A percentile compares a stretch with the other conserved stretches of the same genome.
Conservation (phyloP, 1,140 invertebrate species). For the Euglossa dilemma region DNA sequence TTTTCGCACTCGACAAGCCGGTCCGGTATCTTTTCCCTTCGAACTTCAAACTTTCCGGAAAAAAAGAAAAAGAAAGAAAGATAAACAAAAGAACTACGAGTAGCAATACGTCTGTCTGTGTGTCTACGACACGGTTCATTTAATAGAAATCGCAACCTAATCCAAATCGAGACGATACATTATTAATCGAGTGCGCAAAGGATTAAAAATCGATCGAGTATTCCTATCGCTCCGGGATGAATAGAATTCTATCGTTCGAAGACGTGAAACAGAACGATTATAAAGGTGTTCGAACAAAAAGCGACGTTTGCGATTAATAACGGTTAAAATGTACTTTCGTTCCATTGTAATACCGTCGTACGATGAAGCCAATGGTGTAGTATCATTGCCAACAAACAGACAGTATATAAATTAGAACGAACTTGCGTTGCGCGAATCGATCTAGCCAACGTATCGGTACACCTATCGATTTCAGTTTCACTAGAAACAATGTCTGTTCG, state of each 20-base stretch:
- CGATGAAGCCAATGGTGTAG: constrained; percentile 17
- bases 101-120: not conserved
- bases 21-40: not conserved
- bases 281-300: not conserved
- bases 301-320: constrained; percentile 4
- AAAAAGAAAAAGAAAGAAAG: not conserved
- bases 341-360: constrained; percentile 26
- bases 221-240: constrained; percentile 33
- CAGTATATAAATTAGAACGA: not conserved
- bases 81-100: not conserved
- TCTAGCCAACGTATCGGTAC: not conserved
- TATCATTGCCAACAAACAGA: not conserved
- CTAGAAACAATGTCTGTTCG: not conserved
- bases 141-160: not conserved
- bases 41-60: not conserved
- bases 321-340: constrained; percentile 25
- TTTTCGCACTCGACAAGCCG: constrained; percentile 17
- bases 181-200: constrained; percentile 15
- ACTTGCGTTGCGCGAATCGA: not conserved
- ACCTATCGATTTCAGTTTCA: constrained; percentile 2
- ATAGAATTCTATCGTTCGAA: constrained; percentile 16
- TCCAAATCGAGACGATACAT: not conserved
- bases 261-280: not conserved
- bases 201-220: constrained; percentile 13
- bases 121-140: not conserved